phyloP scores from a whole-genome alignment of 2,113 vertebrate species.

The Heloderma charlesbogerti region DNA sequence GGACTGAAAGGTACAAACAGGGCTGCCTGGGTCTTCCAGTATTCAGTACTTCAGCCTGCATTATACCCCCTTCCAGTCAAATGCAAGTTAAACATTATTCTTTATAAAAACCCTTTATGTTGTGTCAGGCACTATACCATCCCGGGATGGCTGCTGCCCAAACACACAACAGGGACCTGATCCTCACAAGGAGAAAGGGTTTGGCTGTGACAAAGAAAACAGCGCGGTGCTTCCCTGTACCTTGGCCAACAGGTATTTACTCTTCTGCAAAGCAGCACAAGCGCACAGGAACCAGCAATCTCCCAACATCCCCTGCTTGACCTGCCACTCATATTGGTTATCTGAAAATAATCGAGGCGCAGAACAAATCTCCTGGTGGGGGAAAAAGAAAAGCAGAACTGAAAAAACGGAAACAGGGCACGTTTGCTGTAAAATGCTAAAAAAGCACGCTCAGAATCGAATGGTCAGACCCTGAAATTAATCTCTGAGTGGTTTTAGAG shows the following conservation, averaged over 20 bases:
- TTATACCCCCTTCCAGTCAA: no score
- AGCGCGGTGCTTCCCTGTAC: constrained; percentile 65
- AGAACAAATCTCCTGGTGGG: constrained; percentile 87
- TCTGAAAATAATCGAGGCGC: constrained; percentile 85
- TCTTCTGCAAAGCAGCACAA: constrained; percentile 89
- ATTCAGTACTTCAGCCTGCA: no score
- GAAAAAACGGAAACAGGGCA: not conserved
- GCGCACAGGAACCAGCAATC: constrained; percentile 98
- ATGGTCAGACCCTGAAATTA: not conserved
- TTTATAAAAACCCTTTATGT: not conserved
- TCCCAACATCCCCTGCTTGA: constrained; percentile 94
- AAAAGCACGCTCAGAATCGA: not conserved
- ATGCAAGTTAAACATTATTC: not conserved
- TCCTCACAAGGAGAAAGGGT: not conserved
- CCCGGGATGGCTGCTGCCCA: not conserved
- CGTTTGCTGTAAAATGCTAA: not conserved
- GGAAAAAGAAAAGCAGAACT: constrained; percentile 48
- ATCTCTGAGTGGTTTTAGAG: not conserved
- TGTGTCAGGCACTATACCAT: not conserved
- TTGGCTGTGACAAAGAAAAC: not conserved
- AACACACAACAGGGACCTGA: fast-evolving
- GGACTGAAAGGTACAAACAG: no score
- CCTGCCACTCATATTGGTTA: constrained; percentile 78
- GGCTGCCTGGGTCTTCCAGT: no score
- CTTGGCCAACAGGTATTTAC: constrained; percentile 86